phyloP scores from a whole-genome alignment of 1,140 invertebrate species.

The Rhopalosiphum maidis region DNA sequence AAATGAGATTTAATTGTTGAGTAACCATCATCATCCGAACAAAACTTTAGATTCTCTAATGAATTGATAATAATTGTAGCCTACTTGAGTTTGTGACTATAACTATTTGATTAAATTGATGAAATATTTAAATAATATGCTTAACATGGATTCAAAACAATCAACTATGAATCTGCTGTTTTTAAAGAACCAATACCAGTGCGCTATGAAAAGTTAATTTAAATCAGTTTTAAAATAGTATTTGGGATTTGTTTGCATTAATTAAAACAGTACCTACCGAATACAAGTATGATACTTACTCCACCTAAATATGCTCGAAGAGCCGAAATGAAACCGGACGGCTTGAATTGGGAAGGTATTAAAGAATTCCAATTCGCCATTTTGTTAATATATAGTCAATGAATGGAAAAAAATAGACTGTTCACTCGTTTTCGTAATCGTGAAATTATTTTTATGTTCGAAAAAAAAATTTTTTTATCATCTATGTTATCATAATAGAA shows the following conservation, averaged over 20 bases:
- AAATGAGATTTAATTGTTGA: too few species aligned
- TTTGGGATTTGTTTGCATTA: background rate
- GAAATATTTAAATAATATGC: background rate
- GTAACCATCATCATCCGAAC: background rate
- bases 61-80: background rate
- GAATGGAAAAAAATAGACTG: background rate
- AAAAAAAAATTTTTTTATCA: background rate
- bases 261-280: background rate
- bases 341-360: slow-evolving; percentile 19
- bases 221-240: background rate
- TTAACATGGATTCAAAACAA: background rate
- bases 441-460: background rate
- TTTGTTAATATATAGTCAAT: background rate
- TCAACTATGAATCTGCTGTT: background rate
- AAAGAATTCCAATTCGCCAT: slow-evolving; percentile 30
- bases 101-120: background rate
- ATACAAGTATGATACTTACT: background rate
- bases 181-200: background rate
- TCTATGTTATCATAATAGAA: background rate
- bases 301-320: slow-evolving; percentile 28
- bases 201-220: background rate
- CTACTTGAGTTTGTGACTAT: background rate
- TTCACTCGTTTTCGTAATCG: background rate
- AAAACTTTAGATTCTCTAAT: background rate
- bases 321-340: slow-evolving; percentile 27